A percentile compares a stretch with the other conserved stretches of the same genome.
Conservation (phyloP, 2,797 vertebrate species). For the Chaetodon trifasciatus region DNA sequence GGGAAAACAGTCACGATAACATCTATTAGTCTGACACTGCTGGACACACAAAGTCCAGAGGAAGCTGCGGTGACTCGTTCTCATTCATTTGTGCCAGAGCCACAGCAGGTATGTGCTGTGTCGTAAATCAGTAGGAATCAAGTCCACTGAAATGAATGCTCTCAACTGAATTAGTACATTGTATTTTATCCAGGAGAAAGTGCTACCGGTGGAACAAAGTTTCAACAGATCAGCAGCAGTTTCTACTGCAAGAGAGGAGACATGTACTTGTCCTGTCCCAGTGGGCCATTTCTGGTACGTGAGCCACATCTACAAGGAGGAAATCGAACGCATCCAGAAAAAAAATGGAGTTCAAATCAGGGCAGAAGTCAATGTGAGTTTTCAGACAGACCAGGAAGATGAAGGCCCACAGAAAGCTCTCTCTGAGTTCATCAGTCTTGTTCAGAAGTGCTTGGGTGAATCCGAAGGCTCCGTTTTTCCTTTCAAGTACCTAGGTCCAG, state of each 20-base stretch:
- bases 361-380: conserved; percentile 42
- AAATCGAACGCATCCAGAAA: conserved; percentile 59
- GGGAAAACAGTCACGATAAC: not conserved
- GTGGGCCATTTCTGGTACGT: conserved; percentile 65
- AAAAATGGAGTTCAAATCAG: conserved; percentile 42
- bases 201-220: fast-evolving
- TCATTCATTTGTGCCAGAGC: not conserved
- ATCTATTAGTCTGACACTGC: not conserved
- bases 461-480: fast-evolving
- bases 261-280: not conserved
- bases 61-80: not conserved
- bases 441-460: not conserved
- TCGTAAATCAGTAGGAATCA: not conserved
- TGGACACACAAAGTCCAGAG: not conserved
- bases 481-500: conserved; percentile 6
- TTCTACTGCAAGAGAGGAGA: not conserved
- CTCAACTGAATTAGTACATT: not conserved
- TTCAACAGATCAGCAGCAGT: not conserved
- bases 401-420: conserved; percentile 15
- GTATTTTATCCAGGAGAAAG: conserved; percentile 6
- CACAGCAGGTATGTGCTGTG: conserved; percentile 42
- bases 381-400: conserved; percentile 3
- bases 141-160: not conserved
- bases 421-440: conserved; percentile 39
- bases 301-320: conserved; percentile 52